A percentile compares a stretch with the other conserved stretches of the same genome.
phyloP scores from a whole-genome alignment of 2,113 vertebrate genomes.

The Motacilla alba region DNA sequence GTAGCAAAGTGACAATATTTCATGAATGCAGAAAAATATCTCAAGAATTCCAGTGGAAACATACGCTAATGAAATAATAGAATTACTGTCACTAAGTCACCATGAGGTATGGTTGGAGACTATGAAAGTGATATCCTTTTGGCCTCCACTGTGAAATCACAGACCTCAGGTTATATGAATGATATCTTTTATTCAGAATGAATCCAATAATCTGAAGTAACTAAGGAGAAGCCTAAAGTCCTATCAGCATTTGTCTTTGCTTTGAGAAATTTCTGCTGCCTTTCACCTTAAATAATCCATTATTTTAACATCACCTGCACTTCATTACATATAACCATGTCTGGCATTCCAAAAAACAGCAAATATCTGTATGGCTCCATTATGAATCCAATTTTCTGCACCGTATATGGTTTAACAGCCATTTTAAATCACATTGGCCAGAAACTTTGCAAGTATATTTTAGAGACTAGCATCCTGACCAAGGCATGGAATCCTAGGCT shows the following conservation, averaged over 20 bases:
- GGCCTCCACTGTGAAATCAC: constrained; percentile 46
- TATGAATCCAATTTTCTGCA: constrained; percentile 50
- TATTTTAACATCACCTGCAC: constrained; percentile 31
- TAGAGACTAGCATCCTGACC: background rate
- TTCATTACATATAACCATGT: constrained; percentile 12
- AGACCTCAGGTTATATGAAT: constrained; percentile 45
- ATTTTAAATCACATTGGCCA: constrained; percentile 35
- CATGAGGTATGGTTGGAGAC: background rate
- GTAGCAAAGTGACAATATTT: background rate
- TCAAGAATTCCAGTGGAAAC: background rate
- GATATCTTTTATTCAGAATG: constrained; percentile 42
- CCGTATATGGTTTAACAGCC: background rate
- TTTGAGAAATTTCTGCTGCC: constrained; percentile 7
- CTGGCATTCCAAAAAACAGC: background rate
- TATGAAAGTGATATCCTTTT: constrained; percentile 22
- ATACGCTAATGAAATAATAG: background rate
- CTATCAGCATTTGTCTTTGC: background rate
- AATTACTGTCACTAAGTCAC: background rate
- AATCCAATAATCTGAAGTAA: constrained; percentile 10
- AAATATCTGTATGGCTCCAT: background rate
- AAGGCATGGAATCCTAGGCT: background rate
- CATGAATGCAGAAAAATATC: background rate
- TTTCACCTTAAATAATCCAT: constrained; percentile 43
- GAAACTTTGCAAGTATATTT: background rate
- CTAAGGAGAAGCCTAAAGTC: background rate